A percentile compares a stretch with the other conserved stretches of the same genome.
These are phyloP conservation scores for human (Homo sapiens) DNA, from an alignment of 2,113 vertebrate genomes.

Conservation along the genomic window GRCh38 chrY:25522001-25522500, in stretches of 20 bases:
- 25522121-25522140: neutral
- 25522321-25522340: neutral
- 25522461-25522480: no score
- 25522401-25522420: no score
- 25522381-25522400: neutral
- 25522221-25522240: neutral
- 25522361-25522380: neutral
- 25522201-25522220: neutral
- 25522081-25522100: neutral
- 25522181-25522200: neutral
- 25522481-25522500: no score
- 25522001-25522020: no score
- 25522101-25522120: neutral
- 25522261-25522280: neutral
- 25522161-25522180: slow-evolving; percentile 20
- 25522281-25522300: neutral
- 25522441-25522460: no score
- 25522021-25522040: no score
- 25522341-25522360: neutral
- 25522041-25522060: no score
- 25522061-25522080: neutral
- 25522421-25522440: no score
- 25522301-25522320: neutral
- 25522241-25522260: neutral
- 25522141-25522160: neutral